Base-by-base conservation (phyloP, 2,797 vertebrate genomes). In the Alosa sapidissima region DNA sequence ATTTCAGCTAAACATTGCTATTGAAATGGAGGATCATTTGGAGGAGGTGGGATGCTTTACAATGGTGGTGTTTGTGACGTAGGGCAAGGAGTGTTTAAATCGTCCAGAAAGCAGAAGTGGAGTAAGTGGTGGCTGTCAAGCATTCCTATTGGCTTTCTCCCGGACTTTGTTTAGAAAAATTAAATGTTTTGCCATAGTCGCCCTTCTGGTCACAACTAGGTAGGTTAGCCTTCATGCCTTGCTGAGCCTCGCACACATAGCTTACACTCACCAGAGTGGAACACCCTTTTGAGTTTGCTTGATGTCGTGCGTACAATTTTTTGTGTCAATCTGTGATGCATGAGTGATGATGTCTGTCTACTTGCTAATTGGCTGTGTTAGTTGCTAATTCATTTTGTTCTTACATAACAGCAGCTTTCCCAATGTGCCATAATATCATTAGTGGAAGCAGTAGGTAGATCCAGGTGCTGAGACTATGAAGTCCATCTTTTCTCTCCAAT, bases 321-420 rank as follows among this genome's bases (percentile, higher is more conserved):
- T 28, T 65, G 68, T 36, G 14, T 75, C 14, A 0, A 33, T 75
- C 68, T 4, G 68, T 13, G 11, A 75, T 28, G 68, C 68, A 75
- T 41, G 68, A 75, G 68, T 75, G 68, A 75, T 75, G 68, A 75
- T 75, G 68, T 41, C 14, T 75, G 68, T 16, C 68, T 41, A 41
- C 65, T 72, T 6, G 5, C 68, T 75, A 75, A 75, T 75, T 75
- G 33, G 36, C 36, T 75, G 68, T 45, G 68, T 19, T 75, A 75
- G 68, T 36, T 45, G 68, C 33, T 75, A 75, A 75, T 75, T 75
- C 45, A 45, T 41, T 75, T 45, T 41, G 68, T 33, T 41, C 68
- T 75, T 75, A 75, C 33, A 41, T 75, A 75, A 75, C 68, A 75
- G 2, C 33, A 45, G 68, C 33, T 47, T 45, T 78, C 36, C 72